Conservation (phyloP, 1,140 invertebrate species). For the Ylistrum balloti region DNA sequence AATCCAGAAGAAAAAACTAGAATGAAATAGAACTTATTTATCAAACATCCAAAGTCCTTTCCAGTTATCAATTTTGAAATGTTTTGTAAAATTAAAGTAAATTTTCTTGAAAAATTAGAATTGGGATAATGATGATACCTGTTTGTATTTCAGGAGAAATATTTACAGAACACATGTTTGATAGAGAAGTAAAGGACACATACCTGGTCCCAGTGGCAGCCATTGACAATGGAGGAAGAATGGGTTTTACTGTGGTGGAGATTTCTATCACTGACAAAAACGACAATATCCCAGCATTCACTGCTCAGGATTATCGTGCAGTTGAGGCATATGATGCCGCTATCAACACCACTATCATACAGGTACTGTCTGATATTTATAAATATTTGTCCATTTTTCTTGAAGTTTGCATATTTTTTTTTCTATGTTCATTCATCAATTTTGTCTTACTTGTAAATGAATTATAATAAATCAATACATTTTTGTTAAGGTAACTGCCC, state of each 20-base stretch:
- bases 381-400: not conserved
- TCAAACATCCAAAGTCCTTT: too few species aligned
- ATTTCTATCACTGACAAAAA: conserved; percentile 92
- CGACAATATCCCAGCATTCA: conserved; percentile 93
- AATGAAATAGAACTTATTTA: too few species aligned
- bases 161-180: conserved; percentile 88
- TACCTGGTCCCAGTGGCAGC: conserved; percentile 93
- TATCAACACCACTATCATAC: conserved; percentile 69
- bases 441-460: not conserved
- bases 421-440: not conserved
- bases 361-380: conserved; percentile 64
- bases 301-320: conserved; percentile 76
- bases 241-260: conserved; percentile 90
- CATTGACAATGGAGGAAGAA: conserved; percentile 92
- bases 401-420: not conserved
- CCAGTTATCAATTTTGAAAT: too few species aligned
- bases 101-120: too few species aligned
- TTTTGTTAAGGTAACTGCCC: conserved; percentile 87
- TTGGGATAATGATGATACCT: not conserved
- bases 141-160: conserved; percentile 87
- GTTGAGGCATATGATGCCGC: conserved; percentile 67
- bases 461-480: not conserved
- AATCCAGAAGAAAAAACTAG: too few species aligned
- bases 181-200: conserved; percentile 89
- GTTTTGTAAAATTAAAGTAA: too few species aligned